phyloP scores from a whole-genome alignment of 2,888 invertebrate species.

The Lithodes maja region DNA sequence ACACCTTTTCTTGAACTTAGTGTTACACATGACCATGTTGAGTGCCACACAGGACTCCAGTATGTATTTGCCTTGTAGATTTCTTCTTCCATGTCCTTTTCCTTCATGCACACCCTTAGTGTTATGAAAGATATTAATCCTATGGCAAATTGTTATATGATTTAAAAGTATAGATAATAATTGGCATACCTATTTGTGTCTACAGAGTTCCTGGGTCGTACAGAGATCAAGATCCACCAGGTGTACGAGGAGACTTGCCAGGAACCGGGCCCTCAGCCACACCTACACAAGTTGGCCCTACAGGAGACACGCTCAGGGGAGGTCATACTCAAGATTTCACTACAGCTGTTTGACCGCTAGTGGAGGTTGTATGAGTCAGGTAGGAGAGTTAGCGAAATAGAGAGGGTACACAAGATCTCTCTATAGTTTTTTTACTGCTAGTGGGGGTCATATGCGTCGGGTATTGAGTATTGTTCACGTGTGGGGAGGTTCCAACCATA shows the following conservation, averaged over 20 bases:
- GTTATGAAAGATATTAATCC: no score
- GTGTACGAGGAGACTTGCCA: constrained; percentile 47
- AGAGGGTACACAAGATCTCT: background rate
- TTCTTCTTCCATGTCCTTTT: no score
- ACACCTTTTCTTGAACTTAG: no score
- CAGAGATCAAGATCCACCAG: constrained; percentile 57
- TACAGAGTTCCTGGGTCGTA: constrained; percentile 61
- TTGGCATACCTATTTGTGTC: background rate
- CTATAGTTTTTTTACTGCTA: background rate
- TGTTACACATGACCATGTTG: no score
- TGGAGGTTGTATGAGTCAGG: background rate
- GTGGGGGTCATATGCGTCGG: no score
- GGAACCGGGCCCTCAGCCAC: constrained; percentile 76
- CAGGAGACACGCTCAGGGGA: constrained; percentile 83
- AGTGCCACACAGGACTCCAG: no score
- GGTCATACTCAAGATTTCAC: constrained; percentile 82
- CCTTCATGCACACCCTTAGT: no score
- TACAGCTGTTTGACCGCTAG: constrained; percentile 78
- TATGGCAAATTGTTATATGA: no score
- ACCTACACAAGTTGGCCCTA: constrained; percentile 80
- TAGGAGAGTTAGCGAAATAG: background rate
- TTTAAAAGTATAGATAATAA: no score
- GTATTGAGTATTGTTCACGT: no score
- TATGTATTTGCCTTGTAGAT: no score
- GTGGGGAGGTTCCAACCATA: no score